Percentiles rank a stretch among this genome's conserved stretches.
Conservation (phyloP, 2,888 invertebrate species). For the Drosophila robusta region DNA sequence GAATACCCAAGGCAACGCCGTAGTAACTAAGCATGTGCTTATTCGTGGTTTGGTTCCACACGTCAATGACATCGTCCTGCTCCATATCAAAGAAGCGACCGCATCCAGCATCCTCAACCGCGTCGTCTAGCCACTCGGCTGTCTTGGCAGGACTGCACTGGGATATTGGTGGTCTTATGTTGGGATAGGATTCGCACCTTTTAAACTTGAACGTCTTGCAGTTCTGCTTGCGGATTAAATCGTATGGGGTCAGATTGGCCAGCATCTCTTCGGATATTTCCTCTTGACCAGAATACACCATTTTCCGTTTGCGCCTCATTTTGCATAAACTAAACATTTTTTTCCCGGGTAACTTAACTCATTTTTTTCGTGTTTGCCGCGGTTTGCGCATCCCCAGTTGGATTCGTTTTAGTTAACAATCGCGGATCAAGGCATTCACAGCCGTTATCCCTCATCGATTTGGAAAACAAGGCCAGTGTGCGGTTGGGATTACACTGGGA, state of each 20-base stretch:
- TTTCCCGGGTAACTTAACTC: not conserved
- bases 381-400: not conserved
- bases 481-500: conserved; percentile 2
- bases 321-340: not conserved
- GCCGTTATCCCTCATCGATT: conserved; percentile 13
- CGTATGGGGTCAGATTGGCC: conserved; percentile 23
- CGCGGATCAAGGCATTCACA: not conserved
- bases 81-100: conserved; percentile 20
- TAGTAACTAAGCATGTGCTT: conserved; percentile 50
- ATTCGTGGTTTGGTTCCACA: conserved; percentile 47
- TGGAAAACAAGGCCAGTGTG: conserved; percentile 10
- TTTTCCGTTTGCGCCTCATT: not conserved
- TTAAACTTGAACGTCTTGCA: conserved; percentile 33
- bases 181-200: conserved; percentile 46
- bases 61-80: conserved; percentile 46
- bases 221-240: conserved; percentile 45
- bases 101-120: conserved; percentile 23
- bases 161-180: conserved; percentile 43
- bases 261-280: not conserved
- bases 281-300: too few relatives aligned
- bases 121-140: conserved; percentile 22
- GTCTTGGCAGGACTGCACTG: conserved; percentile 32
- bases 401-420: not conserved
- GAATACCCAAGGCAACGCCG: conserved; percentile 35
- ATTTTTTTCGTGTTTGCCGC: too few relatives aligned